Evolutionary conservation across 2,113 vertebrate genomes (phyloP).

Genomic region (Bostrychus sinensis): DNA sequence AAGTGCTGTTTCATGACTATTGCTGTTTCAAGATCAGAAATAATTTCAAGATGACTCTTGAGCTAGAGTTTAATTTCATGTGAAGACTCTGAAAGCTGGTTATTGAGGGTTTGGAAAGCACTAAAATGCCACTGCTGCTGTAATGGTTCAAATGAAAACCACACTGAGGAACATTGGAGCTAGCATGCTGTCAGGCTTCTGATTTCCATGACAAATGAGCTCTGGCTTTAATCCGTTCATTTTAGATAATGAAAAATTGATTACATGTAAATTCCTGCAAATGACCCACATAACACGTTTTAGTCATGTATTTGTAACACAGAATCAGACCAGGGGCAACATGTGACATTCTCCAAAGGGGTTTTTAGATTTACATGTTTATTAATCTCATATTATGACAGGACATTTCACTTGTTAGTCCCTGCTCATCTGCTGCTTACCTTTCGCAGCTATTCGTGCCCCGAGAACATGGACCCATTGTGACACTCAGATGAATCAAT

Average conservation of each 20-base stretch:
- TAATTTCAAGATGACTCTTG: not conserved
- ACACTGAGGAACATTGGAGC: not conserved
- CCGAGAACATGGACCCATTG: not conserved
- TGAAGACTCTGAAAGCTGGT: not conserved
- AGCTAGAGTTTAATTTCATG: not conserved
- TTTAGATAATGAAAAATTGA: constrained; percentile 10
- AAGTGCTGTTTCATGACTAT: not conserved
- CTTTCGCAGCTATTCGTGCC: too few relatives aligned
- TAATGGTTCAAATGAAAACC: not conserved
- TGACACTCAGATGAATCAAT: constrained; percentile 22
- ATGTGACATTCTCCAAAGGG: not conserved
- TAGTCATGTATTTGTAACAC: not conserved
- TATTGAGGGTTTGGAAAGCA: not conserved
- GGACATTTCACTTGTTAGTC: not conserved
- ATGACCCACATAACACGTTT: constrained; percentile 1
- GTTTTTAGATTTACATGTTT: not conserved
- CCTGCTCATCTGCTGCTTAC: not conserved
- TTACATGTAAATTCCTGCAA: constrained; percentile 7
- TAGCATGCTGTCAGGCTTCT: constrained; percentile 2
- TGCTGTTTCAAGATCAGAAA: not conserved
- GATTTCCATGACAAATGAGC: not conserved
- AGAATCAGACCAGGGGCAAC: not conserved
- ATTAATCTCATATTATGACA: not conserved
- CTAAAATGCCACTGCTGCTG: not conserved
- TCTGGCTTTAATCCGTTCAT: constrained; percentile 3